Base-by-base conservation (phyloP, 2,888 invertebrate species). In the Caradrina clavipalpis region DNA sequence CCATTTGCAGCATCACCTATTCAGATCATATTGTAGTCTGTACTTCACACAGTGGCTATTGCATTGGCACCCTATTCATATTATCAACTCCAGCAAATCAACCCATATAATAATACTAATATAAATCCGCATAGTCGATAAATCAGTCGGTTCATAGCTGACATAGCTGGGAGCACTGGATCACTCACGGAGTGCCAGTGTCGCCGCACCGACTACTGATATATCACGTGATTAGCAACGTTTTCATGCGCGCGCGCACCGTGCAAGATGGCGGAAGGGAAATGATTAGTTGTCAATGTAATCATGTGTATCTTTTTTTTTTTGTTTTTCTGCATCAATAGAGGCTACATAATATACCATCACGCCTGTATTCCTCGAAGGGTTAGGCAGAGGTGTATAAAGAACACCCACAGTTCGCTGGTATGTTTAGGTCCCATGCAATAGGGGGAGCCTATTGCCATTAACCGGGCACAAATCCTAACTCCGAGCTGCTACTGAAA, bases 101-200 rank as follows among this genome's bases (percentile, higher is more conserved):
- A 17, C 19, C 49, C 57, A 65, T 8, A 72, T 62, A 69, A 66
- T 78, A 62, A 81, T 49, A 47, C 5, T 64, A 53, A 54, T 13
- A 39, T 4, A 1, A 13, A 39, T 69, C 21, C 54, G 54, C 50
- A 78, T 64, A 74, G 58, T 76, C 72, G 42, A 81, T 87, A 83
- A 85, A 86, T 87, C 85, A 85, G 67, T 67, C 42, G 56, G 68
- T 69, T 69, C 79, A 73, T 85, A 76, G 75, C 73, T 68, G 63
- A 60, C 75, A 78, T 85, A 69, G 70, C 68, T 45, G 8, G 45
- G 63, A 55, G 85, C 84, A 83, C 81, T 89, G 87, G 87, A 88
- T 89, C 89, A 89, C 76, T 80, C 83, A 78, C 82, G 69, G 85
- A 86, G 85, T 86, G 88, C 88, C 84, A 69, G 81, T 87, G 90